Conservation (phyloP, 1,140 invertebrate species). For the Ctenoplectra terminalis region DNA sequence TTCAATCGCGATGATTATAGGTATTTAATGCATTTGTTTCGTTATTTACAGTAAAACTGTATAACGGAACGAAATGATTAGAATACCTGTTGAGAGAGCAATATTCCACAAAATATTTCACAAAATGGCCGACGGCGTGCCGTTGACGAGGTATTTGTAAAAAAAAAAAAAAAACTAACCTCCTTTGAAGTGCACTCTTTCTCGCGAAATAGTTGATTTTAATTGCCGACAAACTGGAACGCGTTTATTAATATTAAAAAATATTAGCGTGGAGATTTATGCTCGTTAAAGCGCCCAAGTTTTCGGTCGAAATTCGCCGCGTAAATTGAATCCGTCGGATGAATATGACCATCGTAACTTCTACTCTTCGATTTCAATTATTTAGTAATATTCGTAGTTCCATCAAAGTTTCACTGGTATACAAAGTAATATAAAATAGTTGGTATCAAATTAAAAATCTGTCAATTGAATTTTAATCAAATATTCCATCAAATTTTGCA, state of each 20-base stretch:
- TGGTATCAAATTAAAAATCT: too few species aligned
- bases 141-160: not conserved
- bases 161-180: slow-evolving; percentile 24
- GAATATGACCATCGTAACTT: too few species aligned
- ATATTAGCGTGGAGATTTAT: not conserved
- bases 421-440: too few species aligned
- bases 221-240: not conserved
- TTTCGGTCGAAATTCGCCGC: not conserved
- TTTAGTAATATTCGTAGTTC: too few species aligned
- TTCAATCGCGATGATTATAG: not conserved
- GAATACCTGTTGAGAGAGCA: not conserved
- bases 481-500: too few species aligned
- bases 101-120: slow-evolving; percentile 20
- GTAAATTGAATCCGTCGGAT: not conserved
- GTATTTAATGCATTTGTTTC: not conserved
- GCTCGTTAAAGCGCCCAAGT: not conserved
- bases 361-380: too few species aligned
- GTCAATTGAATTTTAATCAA: too few species aligned
- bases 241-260: not conserved
- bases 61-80: not conserved
- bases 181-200: not conserved
- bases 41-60: not conserved
- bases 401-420: too few species aligned
- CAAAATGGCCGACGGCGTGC: not conserved
- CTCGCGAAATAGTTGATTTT: slow-evolving; percentile 3